Evolutionary conservation across 2,797 vertebrate genomes (phyloP).

Genomic region (Calcarius lapponicus): DNA sequence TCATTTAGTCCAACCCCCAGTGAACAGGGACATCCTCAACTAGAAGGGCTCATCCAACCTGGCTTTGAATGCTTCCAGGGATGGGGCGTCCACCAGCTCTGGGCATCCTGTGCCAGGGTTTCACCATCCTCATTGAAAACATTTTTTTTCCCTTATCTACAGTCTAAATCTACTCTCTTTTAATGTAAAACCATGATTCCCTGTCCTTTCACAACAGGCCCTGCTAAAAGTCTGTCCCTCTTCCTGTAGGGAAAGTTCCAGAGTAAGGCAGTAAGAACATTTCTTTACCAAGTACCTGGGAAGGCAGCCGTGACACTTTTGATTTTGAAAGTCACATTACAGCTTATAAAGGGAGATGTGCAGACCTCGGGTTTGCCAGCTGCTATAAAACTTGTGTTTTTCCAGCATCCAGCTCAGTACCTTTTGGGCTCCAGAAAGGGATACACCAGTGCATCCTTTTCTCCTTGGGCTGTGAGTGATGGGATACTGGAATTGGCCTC

Average conservation of each 20-base stretch:
- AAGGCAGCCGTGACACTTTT: not conserved
- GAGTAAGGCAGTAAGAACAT: not conserved
- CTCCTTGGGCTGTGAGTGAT: not conserved
- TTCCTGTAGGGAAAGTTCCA: not conserved
- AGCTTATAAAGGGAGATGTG: not conserved
- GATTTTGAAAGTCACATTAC: not conserved
- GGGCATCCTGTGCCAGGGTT: not conserved
- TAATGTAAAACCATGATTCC: not conserved
- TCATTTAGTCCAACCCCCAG: too few species aligned
- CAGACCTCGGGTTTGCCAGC: not conserved
- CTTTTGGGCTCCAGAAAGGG: not conserved
- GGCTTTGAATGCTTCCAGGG: not conserved
- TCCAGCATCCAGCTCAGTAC: not conserved
- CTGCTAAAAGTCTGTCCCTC: not conserved
- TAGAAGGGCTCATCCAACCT: not conserved
- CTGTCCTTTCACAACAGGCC: not conserved
- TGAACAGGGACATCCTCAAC: not conserved
- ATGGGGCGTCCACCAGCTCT: not conserved
- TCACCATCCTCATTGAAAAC: not conserved
- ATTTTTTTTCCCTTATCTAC: not conserved
- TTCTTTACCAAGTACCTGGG: not conserved
- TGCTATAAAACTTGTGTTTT: not conserved
- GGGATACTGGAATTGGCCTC: not conserved
- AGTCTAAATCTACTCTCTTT: not conserved
- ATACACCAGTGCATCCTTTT: not conserved